These are phyloP conservation scores for Anthopleura sola DNA, from an alignment of 64 coral and sea anemone genomes.

Conservation along the genomic window DNA sequence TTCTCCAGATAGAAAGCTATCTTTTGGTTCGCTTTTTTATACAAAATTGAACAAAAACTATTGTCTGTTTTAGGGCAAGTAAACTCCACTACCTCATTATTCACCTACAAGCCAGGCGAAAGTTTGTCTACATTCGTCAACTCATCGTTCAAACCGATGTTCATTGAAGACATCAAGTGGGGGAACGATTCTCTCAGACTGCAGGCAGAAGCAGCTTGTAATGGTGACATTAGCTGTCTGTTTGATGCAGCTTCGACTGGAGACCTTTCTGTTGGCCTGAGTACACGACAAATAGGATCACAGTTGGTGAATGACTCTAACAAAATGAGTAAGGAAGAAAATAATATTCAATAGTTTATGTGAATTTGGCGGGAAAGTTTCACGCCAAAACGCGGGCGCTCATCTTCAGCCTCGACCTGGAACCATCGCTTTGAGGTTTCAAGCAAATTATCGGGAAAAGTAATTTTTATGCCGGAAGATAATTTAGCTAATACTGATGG, in stretches of 20 bases:
- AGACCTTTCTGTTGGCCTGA: not conserved
- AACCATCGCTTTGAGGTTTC: too few relatives aligned
- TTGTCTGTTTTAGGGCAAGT: conserved; percentile 35
- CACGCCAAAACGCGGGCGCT: too few relatives aligned
- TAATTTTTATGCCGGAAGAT: too few relatives aligned
- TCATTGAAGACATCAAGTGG: conserved; percentile 12
- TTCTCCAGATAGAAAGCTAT: too few relatives aligned
- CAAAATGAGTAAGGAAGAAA: not conserved
- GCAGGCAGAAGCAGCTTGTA: not conserved
- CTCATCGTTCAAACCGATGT: conserved; percentile 26
- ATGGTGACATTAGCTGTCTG: not conserved
- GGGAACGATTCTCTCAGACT: not conserved
- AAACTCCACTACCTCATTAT: conserved; percentile 12
- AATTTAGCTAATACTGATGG: too few relatives aligned
- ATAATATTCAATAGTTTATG: too few relatives aligned
- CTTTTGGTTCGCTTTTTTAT: not conserved
- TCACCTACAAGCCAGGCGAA: conserved; percentile 12
- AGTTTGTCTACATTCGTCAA: not conserved
- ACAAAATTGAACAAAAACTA: not conserved
- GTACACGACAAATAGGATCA: not conserved
- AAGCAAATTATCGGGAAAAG: too few relatives aligned
- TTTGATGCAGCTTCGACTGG: not conserved
- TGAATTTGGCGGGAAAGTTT: too few relatives aligned
- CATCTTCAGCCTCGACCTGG: too few relatives aligned
- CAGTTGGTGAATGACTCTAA: not conserved